Evolutionary conservation across 2,888 invertebrate genomes (phyloP).

Genomic region (Chymomyza procnemis): DNA sequence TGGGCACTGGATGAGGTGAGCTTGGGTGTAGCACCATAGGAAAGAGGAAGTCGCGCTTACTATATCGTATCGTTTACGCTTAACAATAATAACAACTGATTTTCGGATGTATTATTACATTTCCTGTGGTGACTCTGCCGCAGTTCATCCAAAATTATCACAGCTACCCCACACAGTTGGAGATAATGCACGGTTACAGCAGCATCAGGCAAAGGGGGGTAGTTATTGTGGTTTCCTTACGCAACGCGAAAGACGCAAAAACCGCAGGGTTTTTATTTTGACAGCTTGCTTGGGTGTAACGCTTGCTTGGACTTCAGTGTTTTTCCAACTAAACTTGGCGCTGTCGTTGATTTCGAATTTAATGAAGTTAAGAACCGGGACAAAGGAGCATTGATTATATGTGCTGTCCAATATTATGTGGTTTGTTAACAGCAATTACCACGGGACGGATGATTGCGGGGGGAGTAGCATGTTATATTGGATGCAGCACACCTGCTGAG

Average conservation of each 20-base stretch:
- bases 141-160: constrained; percentile 68
- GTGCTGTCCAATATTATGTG: constrained; percentile 34
- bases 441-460: constrained; percentile 23
- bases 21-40: not conserved
- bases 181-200: not conserved
- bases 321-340: constrained; percentile 24
- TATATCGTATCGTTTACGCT: constrained; percentile 68
- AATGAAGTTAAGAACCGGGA: constrained; percentile 48
- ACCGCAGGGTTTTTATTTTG: constrained; percentile 30
- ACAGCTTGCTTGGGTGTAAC: constrained; percentile 16
- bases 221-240: constrained; percentile 27
- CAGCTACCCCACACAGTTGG: constrained; percentile 59
- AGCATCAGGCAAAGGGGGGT: constrained; percentile 10
- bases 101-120: constrained; percentile 73
- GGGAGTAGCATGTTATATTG: not conserved
- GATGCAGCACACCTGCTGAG: constrained; percentile 61
- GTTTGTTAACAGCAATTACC: constrained; percentile 63
- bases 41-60: not conserved
- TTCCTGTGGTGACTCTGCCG: constrained; percentile 59
- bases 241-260: constrained; percentile 6
- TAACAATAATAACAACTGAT: constrained; percentile 72
- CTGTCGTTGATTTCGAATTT: constrained; percentile 31
- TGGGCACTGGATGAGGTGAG: not conserved
- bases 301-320: constrained; percentile 23
- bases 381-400: constrained; percentile 54